Evolutionary conservation across 2,888 invertebrate genomes (phyloP).

Genomic region (Heterodera filipjevi): DNA sequence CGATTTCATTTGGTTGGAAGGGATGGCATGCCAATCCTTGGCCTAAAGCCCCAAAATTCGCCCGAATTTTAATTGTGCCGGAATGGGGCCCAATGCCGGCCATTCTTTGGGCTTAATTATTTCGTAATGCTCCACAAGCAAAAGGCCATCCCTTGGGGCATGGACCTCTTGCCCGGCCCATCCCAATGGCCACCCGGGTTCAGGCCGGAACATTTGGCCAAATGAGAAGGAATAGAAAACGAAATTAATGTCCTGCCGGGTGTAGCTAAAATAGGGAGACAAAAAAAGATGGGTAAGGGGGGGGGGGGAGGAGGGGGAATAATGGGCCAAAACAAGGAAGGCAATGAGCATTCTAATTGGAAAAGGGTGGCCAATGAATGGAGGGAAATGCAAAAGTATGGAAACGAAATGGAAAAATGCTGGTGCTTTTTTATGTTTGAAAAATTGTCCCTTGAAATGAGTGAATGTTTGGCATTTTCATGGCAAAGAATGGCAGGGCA

Average conservation of each 20-base stretch:
- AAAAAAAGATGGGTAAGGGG: background rate
- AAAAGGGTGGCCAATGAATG: background rate
- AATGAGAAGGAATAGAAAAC: background rate
- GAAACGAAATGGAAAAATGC: too few species aligned
- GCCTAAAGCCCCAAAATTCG: background rate
- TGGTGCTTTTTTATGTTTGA: too few species aligned
- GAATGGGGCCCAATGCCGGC: slow-evolving; percentile 11
- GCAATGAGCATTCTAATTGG: slow-evolving; percentile 1
- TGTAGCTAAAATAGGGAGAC: background rate
- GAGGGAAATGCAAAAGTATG: background rate
- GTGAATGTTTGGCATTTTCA: too few species aligned
- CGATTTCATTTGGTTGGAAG: slow-evolving; percentile 10
- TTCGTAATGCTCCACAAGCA: background rate
- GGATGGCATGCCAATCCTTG: slow-evolving; percentile 15
- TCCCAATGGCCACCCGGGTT: background rate
- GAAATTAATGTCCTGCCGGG: slow-evolving; percentile 13
- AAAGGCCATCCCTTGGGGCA: background rate
- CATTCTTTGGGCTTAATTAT: slow-evolving; percentile 19
- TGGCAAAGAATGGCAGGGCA: too few species aligned
- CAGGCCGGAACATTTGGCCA: background rate
- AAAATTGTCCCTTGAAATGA: too few species aligned
- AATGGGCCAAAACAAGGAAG: slow-evolving; percentile 3
- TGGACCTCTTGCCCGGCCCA: background rate
- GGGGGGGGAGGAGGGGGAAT: background rate
- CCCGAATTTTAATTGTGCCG: slow-evolving; percentile 17